Evolutionary conservation across 2,113 vertebrate species (phyloP), one percentile per base, ranked within the genome.

Genomic region (Lepidothrix coronata): DNA sequence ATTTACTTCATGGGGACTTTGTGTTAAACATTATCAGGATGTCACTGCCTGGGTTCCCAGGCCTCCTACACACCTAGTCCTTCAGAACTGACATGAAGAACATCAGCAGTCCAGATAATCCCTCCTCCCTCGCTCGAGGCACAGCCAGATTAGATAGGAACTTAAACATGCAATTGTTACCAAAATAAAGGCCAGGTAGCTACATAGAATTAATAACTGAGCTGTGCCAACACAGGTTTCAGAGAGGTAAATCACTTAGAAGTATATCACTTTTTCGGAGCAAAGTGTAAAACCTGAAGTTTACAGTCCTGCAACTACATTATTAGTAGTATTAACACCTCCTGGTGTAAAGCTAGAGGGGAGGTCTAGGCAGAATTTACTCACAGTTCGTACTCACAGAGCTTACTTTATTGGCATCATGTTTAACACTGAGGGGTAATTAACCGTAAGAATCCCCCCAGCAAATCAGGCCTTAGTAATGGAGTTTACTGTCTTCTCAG

Each of bases 401-500:
- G 23, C 48, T 70, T 57, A 15, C 70, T 71, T 83, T 68, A 19
- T 75, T 78, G 35, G 49, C 63, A 14, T 62, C 54, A 3, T 19
- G 28, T 31, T 94, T 70, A 63, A 70, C 7, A 2, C 35, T 44
- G 14, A 0, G 49, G 14, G 25, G 25, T 52, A 52, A 0, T 71
- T 75, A 61, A n/a, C 31, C 12, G 1, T 21, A 52, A 73, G 61
- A 81, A 77, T 3, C 30, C 35, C 15, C 33, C 27, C 35, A 28
- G 67, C 11, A 92, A 80, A 88, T 51, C 5, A 39, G 89, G 52
- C 54, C 58, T 61, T 54, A 33, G 5, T 70, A 30, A 37, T 23
- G 49, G 37, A 28, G 57, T 54, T 77, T 43, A 14, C 49, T 90
- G 24, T 82, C 35, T 90, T 62, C 75, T 16, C 96, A 98, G 98